phyloP scores from a whole-genome alignment of 2,797 vertebrate genomes.

The Lates japonicus region DNA sequence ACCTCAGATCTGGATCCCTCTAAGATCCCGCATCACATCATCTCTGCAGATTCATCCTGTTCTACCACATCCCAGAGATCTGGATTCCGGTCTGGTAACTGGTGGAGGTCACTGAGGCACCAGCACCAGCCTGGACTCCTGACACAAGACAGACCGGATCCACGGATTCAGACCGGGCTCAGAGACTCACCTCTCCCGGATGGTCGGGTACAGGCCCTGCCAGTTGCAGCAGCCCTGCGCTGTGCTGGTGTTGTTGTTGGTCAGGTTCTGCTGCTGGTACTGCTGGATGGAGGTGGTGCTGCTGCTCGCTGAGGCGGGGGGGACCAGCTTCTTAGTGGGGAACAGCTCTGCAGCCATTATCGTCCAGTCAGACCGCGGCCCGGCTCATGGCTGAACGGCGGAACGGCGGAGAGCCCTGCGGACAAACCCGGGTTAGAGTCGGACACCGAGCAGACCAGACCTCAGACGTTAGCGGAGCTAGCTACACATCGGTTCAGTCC shows the following conservation, averaged over 20 bases:
- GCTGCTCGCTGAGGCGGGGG: slow-evolving; percentile 76
- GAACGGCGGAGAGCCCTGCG: neutral
- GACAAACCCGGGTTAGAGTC: rapidly evolving
- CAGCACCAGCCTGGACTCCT: no score
- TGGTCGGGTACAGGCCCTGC: slow-evolving; percentile 97
- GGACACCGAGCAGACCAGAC: neutral
- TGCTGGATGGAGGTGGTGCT: slow-evolving; percentile 86
- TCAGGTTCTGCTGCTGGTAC: slow-evolving; percentile 91
- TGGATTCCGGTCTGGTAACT: no score
- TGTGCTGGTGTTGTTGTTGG: slow-evolving; percentile 65
- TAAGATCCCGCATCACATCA: no score
- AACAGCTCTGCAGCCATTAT: slow-evolving; percentile 98
- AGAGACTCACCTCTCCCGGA: slow-evolving; percentile 92
- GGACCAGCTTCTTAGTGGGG: slow-evolving; percentile 89
- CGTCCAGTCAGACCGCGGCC: slow-evolving; percentile 87
- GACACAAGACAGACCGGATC: no score
- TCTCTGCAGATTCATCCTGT: no score
- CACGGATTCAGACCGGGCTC: no score
- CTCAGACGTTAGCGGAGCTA: slow-evolving; percentile 12
- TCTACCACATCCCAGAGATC: no score
- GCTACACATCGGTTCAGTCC: neutral
- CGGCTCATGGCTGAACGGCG: slow-evolving; percentile 87
- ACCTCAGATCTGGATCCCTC: no score
- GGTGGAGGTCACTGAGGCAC: no score
- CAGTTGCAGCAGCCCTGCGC: slow-evolving; percentile 91